Evolutionary conservation across 2,888 invertebrate species (phyloP), one percentile per base, ranked within the genome.

Genomic region (Parasteatoda lunata): DNA sequence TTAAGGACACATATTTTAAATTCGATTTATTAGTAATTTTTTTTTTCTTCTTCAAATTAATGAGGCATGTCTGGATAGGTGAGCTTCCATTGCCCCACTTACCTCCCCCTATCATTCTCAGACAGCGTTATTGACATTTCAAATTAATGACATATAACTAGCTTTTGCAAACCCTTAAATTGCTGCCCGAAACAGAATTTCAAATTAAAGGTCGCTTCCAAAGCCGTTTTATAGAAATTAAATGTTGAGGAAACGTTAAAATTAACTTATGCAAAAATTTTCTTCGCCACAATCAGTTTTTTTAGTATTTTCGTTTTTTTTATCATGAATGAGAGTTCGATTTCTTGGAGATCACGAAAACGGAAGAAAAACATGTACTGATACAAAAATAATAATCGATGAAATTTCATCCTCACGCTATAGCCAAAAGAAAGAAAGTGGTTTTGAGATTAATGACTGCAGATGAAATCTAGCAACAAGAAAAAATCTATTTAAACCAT

Each of bases 91-190:
- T 30, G 30, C 30, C 30, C 30, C 13, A 76, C 47, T 65, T 15
- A 64, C 15, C 11, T 8, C 11, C 54, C 47, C 76, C 69, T 75
- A 77, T 52, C 66, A 66, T 71, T 48, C 77, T 13, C 51, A 75
- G 77, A 64, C 77, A 49, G 59, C 48, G 47, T 11, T 86, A 77
- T 86, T 72, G 85, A 77, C 66, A 86, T 77, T 71, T 70, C 45
- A 80, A 77, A 86, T 77, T 80, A 80, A 86, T 77, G 66, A 70
- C 11, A 45, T 69, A 54, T 13, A 47, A 7, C 77, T 13, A 65
- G 48, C 64, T 30, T 59, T 66, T 52, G 6, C 47, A 1, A 13
- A 9, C 64, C 54, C 47, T 6, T 13, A 13, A n/a, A 72, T 15
- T 51, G 15, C 30, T 11, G 52, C 65, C 49, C 51, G n/a, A 69